Percentiles rank a stretch among this genome's conserved stretches.
These are phyloP conservation scores for Salmo trutta DNA, from an alignment of 2,797 vertebrate species.

Conservation along the genomic window DNA sequence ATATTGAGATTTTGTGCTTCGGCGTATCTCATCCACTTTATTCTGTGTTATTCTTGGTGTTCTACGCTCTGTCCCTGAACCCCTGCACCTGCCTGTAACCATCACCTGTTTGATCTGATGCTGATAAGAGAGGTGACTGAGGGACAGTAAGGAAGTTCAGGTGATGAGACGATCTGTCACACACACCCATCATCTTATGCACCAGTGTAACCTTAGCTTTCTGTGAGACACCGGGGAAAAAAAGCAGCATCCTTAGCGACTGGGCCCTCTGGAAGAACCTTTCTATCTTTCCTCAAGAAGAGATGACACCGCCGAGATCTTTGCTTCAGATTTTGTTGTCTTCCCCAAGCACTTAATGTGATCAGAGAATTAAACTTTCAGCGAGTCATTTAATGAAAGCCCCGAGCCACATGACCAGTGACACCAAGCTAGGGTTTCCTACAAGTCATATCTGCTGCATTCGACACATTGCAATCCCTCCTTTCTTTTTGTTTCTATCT, in stretches of 20 bases:
- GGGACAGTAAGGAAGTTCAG: conserved; percentile 53
- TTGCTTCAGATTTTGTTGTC: conserved; percentile 75
- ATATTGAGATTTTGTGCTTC: background rate
- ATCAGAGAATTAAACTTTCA: conserved; percentile 89
- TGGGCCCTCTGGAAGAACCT: conserved; percentile 31
- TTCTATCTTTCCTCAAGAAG: conserved; percentile 65
- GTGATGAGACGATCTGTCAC: conserved; percentile 66
- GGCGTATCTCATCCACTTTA: background rate
- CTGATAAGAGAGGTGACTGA: conserved; percentile 35
- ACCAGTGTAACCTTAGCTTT: conserved; percentile 69
- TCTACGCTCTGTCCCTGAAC: background rate
- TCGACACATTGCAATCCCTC: conserved; percentile 28
- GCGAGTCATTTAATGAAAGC: conserved; percentile 76
- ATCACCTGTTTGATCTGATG: conserved; percentile 62
- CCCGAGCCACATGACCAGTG: conserved; percentile 51
- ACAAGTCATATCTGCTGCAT: conserved; percentile 57
- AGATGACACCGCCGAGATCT: conserved; percentile 76
- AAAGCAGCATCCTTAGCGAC: conserved; percentile 38
- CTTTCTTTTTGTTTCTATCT: background rate
- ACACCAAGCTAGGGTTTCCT: conserved; percentile 73
- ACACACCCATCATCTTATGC: conserved; percentile 56
- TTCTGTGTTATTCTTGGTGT: background rate
- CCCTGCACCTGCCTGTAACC: conserved; percentile 13
- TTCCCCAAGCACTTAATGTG: conserved; percentile 84
- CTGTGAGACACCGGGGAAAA: conserved; percentile 46